Percentiles rank a stretch among this genome's conserved stretches.
Conservation (phyloP, 1,140 invertebrate species). For the Heliconius melpomene region DNA sequence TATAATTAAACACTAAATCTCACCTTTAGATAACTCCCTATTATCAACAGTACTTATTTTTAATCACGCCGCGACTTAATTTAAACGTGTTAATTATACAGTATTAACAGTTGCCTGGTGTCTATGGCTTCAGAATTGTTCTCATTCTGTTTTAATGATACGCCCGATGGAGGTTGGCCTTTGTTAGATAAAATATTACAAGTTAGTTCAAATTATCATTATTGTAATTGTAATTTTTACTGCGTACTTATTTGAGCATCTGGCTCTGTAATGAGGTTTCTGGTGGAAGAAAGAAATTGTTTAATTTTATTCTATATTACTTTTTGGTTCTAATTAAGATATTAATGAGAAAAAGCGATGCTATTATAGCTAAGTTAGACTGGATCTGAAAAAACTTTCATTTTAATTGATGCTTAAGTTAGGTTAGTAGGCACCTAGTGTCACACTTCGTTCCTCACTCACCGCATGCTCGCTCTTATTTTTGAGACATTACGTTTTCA, state of each 20-base stretch:
- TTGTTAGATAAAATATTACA: slow-evolving; percentile 14
- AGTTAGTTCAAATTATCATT: slow-evolving; percentile 7
- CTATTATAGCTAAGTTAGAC: too few relatives aligned
- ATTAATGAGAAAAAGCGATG: background rate
- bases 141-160: slow-evolving; percentile 30
- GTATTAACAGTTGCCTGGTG: slow-evolving; percentile 33
- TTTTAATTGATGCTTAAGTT: too few relatives aligned
- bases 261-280: background rate
- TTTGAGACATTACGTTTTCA: too few relatives aligned
- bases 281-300: background rate
- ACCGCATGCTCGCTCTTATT: too few relatives aligned
- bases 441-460: too few relatives aligned
- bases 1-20: background rate
- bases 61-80: slow-evolving; percentile 30
- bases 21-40: slow-evolving; percentile 7
- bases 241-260: background rate
- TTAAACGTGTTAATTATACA: slow-evolving; percentile 37
- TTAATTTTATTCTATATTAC: background rate
- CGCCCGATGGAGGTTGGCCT: slow-evolving; percentile 1
- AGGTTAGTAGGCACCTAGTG: too few relatives aligned
- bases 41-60: slow-evolving; percentile 11
- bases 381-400: too few relatives aligned
- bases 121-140: slow-evolving; percentile 31
- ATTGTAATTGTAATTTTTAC: slow-evolving; percentile 12
- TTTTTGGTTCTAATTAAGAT: background rate